phyloP scores from a whole-genome alignment of 2,113 vertebrate species.

The Mohoua ochrocephala region DNA sequence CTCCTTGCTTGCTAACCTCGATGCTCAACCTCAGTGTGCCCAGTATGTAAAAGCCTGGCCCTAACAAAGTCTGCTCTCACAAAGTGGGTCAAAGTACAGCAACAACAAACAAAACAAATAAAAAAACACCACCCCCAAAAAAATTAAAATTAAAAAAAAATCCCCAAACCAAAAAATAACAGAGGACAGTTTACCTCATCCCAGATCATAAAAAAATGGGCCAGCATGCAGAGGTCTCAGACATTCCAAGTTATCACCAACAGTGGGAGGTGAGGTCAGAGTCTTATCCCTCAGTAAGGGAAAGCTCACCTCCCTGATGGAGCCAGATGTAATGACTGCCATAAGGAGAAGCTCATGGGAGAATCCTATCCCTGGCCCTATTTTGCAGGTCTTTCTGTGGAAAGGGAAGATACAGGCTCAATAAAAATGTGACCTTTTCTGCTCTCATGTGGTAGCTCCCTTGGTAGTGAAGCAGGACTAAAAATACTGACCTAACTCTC shows the following conservation, averaged over 20 bases:
- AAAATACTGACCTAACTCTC: neutral
- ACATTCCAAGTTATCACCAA: conserved; percentile 52
- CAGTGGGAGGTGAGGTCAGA: conserved; percentile 8
- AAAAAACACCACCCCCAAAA: neutral
- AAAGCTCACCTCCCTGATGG: conserved; percentile 46
- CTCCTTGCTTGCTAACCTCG: neutral
- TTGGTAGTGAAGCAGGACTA: neutral
- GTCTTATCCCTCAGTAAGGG: conserved; percentile 36
- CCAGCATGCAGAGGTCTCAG: conserved; percentile 40
- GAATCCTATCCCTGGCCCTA: conserved; percentile 56
- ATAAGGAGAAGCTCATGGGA: conserved; percentile 46
- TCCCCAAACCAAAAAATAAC: neutral
- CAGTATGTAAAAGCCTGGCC: neutral
- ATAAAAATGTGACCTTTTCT: conserved; percentile 35
- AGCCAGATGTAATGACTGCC: conserved; percentile 42
- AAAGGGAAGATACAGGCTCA: conserved; percentile 58
- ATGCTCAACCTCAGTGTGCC: neutral
- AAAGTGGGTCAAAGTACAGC: neutral
- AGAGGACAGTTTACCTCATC: conserved; percentile 46
- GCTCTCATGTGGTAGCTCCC: neutral
- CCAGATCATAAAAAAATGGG: conserved; percentile 33
- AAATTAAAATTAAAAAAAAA: neutral
- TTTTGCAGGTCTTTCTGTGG: conserved; percentile 40
- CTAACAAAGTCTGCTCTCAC: neutral
- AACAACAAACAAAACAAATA: neutral